These are phyloP conservation scores for Sebastolobus alascanus DNA, from an alignment of 2,797 vertebrate species.

Conservation along the genomic window DNA sequence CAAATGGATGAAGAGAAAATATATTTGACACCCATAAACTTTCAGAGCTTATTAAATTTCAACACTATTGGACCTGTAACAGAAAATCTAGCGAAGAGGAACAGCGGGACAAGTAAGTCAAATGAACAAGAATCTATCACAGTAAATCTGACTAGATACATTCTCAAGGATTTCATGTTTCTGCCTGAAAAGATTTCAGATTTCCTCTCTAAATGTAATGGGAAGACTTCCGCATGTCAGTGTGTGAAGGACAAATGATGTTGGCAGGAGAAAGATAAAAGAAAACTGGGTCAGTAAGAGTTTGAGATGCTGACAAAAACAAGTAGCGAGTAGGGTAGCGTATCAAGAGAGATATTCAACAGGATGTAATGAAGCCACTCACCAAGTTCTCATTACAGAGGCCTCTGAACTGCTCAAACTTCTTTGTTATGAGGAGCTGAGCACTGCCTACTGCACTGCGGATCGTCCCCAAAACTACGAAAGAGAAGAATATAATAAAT, in stretches of 20 bases:
- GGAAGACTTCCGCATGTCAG: not conserved
- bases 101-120: not conserved
- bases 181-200: not conserved
- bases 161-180: not conserved
- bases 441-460: conserved; percentile 98
- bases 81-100: conserved; percentile 2
- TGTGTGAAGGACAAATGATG: not conserved
- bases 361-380: conserved; percentile 74
- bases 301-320: conserved; percentile 1
- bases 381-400: conserved; percentile 99
- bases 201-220: conserved; percentile 5
- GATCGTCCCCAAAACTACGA: conserved; percentile 94
- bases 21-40: conserved; percentile 7
- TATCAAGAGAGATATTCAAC: not conserved
- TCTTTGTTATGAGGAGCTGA: conserved; percentile 96
- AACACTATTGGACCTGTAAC: conserved; percentile 5
- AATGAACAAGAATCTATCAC: not conserved
- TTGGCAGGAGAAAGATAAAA: not conserved
- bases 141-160: not conserved
- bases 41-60: conserved; percentile 10
- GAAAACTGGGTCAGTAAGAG: conserved; percentile 11
- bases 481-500: conserved; percentile 13
- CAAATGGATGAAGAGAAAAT: conserved; percentile 17
- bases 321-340: not conserved
- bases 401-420: conserved; percentile 98